Conservation (phyloP, 2,888 invertebrate genomes). For the Idaea dimidiata region DNA sequence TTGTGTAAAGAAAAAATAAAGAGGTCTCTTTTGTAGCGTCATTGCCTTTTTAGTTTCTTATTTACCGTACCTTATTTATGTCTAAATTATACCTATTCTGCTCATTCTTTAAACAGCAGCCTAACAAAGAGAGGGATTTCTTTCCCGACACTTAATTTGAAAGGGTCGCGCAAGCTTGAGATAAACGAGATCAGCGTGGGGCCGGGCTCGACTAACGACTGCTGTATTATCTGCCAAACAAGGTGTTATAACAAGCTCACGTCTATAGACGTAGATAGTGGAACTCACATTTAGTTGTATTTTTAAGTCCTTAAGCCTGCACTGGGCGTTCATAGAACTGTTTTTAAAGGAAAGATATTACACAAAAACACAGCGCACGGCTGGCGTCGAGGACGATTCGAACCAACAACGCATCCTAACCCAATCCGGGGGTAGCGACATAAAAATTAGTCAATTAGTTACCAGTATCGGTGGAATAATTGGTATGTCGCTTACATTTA, state of each 20-base stretch:
- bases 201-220: conserved; percentile 47
- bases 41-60: conserved; percentile 7
- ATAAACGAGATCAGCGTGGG: conserved; percentile 38
- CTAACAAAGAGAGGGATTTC: conserved; percentile 17
- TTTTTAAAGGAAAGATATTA: too few relatives aligned
- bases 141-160: conserved; percentile 32
- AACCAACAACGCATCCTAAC: too few relatives aligned
- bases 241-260: conserved; percentile 67
- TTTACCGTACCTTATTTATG: conserved; percentile 10
- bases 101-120: conserved; percentile 21
- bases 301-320: background rate
- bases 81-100: conserved; percentile 19
- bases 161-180: conserved; percentile 41
- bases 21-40: conserved; percentile 1
- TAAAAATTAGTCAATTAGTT: too few relatives aligned
- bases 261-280: conserved; percentile 30
- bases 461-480: too few relatives aligned
- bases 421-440: too few relatives aligned
- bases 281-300: too few relatives aligned
- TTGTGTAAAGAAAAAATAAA: background rate
- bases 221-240: conserved; percentile 61
- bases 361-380: too few relatives aligned
- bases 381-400: too few relatives aligned
- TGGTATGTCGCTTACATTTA: too few relatives aligned
- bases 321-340: too few relatives aligned